Base-by-base conservation (phyloP, 2,888 invertebrate genomes). In the Leucophenga montana region DNA sequence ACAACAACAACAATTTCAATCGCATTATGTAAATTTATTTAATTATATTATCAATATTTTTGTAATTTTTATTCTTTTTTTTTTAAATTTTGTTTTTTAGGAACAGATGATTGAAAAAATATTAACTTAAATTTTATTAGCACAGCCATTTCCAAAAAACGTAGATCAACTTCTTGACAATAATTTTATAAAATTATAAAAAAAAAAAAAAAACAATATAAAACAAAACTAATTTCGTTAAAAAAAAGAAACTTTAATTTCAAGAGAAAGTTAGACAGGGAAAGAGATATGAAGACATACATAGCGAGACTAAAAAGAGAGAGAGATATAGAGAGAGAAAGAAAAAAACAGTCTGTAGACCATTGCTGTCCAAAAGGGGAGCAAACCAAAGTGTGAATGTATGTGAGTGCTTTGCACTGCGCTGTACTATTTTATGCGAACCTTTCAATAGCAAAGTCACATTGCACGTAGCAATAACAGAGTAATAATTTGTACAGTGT, bases 141-240 rank as follows among this genome's bases (percentile, higher is more conserved):
- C 91, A 91, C 92, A 93, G 93, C 93, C 93, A 93, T 93, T 93
- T 94, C 94, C 93, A 93, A 94, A 93, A 94, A 95, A 95, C 94
- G 95, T 95, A 94, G 94, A 95, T 95, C 95, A 95, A 95, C 95
- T 95, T 95, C 95, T 95, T 94, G 94, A 94, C 84, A 87, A 87
- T 86, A 87, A 74, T 50, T 67, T 62, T 59, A 73, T 70, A 62
- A 72, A 72, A 57, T 18, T 16, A 27, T 16, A 67, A 62, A 31
- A 73, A 71, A 75, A 69, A 71, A 62, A 75, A 71, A 73, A 66
- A 74, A 71, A 53, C 71, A 70, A 62, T 27, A 67, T 1, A 46
- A 46, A 59, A 33, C 11, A 11, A 48, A 68, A 71, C 11, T 11
- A 39, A 72, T 69, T 64, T 67, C 31, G 50, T 22, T 16, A 66